Percentiles rank a stretch among this genome's conserved stretches.
phyloP scores from a whole-genome alignment of 2,113 vertebrate genomes.

The Daubentonia madagascariensis region DNA sequence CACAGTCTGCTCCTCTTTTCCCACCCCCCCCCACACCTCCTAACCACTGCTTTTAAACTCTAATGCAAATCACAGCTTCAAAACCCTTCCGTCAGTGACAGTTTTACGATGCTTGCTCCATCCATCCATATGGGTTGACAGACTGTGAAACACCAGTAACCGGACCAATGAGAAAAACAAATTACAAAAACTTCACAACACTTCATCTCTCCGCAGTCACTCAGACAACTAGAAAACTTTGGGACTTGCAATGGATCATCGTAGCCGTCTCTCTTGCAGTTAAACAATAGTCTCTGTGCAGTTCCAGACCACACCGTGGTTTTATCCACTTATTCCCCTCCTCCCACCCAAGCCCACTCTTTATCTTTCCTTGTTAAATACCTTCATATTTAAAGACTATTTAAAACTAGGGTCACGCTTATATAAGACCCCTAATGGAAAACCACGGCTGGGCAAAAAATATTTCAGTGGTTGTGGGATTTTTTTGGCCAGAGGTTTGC shows the following conservation, averaged over 20 bases:
- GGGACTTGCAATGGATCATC: neutral
- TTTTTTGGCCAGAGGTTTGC: conserved; percentile 63
- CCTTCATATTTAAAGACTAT: conserved; percentile 48
- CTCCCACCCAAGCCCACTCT: neutral
- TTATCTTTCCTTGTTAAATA: conserved; percentile 51
- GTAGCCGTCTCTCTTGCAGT: conserved; percentile 35
- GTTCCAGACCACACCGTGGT: conserved; percentile 59
- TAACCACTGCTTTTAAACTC: conserved; percentile 66
- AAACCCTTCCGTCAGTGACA: conserved; percentile 62
- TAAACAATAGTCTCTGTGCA: conserved; percentile 35
- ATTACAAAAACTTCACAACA: conserved; percentile 69
- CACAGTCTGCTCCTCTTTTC: conserved; percentile 13
- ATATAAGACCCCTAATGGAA: neutral
- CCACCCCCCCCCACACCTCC: conserved; percentile 39
- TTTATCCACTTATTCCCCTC: neutral
- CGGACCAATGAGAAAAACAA: conserved; percentile 79
- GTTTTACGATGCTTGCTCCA: conserved; percentile 70
- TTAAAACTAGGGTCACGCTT: conserved; percentile 34
- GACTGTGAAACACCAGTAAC: conserved; percentile 76
- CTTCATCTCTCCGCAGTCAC: conserved; percentile 60
- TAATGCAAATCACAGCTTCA: conserved; percentile 68
- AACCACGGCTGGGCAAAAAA: conserved; percentile 14
- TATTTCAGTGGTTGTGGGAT: conserved; percentile 38
- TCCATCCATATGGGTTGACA: conserved; percentile 69
- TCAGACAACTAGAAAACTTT: conserved; percentile 62